Base-by-base conservation (phyloP, 2,888 invertebrate species). In the Lasioglossum oenotherae region DNA sequence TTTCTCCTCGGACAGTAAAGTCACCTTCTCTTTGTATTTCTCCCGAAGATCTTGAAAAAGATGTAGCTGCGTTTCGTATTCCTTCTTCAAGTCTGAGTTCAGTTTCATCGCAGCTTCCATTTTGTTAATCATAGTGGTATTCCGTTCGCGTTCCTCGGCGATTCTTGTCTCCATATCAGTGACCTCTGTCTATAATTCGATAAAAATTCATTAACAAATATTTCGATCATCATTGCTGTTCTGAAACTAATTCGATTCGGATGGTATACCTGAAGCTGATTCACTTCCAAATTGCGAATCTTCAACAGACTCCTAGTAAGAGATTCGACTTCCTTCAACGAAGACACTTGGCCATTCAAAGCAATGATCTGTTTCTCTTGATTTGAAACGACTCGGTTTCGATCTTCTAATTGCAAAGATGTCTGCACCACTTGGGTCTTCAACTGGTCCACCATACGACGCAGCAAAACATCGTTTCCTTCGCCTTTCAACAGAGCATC, bases 271-370 rank as follows among this genome's bases (percentile, higher is more conserved):
- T 97, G 97, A 93, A 98, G 96, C 94, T 98, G 98, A 82, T 97
- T 97, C 31, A 97, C 97, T 95, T 98, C 98, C 80, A 97, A 96
- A 92, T 97, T 98, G 87, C 98, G 96, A 74, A 98, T 97, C 92
- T 97, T 97, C 38, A 98, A 94, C 92, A 98, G 95, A 91, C 98
- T 98, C 94, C 98, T 98, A 3, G 98, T 98, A 84, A 98, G 98
- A 16, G 96, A 95, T n/a, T 98, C 97, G 72, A 98, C 98, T 93
- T 98, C 98, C 93, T 98, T 98, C 53, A 98, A 95, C 1, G 98
- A 97, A 69, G 96, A 96, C 12, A 98, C 97, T 94, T 98, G 98
- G 12, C 96, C 96, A 46, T 96, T 96, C 74, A 97, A 94, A 0
- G 98, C 98, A 84, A 96, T 96, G 79, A 98, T 97, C 95, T 98